Evolutionary conservation across 2,888 invertebrate species (phyloP).

Genomic region (Epinotia ramella): DNA sequence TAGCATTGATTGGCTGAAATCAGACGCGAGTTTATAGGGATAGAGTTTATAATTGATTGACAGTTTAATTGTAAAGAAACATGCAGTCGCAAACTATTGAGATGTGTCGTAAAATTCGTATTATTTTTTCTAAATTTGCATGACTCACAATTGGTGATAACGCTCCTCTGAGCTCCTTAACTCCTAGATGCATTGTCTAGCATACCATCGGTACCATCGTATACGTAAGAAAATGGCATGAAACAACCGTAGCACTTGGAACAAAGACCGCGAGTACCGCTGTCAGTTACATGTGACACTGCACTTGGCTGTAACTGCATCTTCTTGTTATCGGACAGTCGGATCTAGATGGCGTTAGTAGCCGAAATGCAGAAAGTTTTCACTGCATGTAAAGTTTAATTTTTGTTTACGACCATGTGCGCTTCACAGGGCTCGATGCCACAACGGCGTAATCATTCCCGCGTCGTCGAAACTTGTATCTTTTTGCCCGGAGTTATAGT

Average conservation of each 20-base stretch:
- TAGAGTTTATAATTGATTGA: not conserved
- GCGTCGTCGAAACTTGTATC: not conserved
- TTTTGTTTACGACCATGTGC: conserved; percentile 19
- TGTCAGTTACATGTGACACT: not conserved
- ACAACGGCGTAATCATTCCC: not conserved
- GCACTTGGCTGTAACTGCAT: conserved; percentile 4
- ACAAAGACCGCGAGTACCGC: not conserved
- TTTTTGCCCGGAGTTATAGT: not conserved
- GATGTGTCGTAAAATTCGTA: too few relatives aligned
- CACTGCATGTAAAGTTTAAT: conserved; percentile 28
- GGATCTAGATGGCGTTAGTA: conserved; percentile 36
- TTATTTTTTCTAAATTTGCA: too few relatives aligned
- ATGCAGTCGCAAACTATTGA: too few relatives aligned
- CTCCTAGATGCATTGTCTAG: too few relatives aligned
- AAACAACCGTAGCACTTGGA: not conserved
- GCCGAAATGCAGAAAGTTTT: conserved; percentile 34
- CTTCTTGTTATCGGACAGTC: conserved; percentile 4
- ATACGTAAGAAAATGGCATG: not conserved
- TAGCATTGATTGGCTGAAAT: conserved; percentile 92
- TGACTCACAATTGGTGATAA: too few relatives aligned
- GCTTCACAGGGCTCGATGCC: not conserved
- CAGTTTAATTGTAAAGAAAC: not conserved
- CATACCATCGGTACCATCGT: too few relatives aligned
- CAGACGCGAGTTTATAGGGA: not conserved
- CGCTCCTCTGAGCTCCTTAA: too few relatives aligned